These are phyloP conservation scores for Camponotus floridanus DNA, from an alignment of 1,140 invertebrate genomes.

Conservation along the genomic window DNA sequence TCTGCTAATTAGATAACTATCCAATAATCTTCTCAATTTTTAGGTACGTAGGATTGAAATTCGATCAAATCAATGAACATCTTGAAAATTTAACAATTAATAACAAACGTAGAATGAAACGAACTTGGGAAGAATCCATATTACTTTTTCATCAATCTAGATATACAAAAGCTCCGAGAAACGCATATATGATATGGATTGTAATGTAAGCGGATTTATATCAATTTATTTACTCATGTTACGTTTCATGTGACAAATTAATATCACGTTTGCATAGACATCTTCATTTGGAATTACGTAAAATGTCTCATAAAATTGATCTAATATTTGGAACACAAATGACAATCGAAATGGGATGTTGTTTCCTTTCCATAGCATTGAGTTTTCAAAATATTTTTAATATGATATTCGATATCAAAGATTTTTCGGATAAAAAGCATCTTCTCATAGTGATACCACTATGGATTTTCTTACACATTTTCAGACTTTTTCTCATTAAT, in stretches of 20 bases:
- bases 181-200: background rate
- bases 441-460: too few species aligned
- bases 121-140: background rate
- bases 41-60: conserved; percentile 11
- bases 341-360: background rate
- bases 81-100: background rate
- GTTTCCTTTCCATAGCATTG: background rate
- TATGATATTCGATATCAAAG: too few species aligned
- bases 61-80: conserved; percentile 2
- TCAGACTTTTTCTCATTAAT: conserved; percentile 9
- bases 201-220: conserved; percentile 4
- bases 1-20: too few species aligned
- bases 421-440: too few species aligned
- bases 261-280: conserved; percentile 7
- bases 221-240: background rate
- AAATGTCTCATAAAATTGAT: background rate
- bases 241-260: background rate
- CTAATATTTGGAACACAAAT: background rate
- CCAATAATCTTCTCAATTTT: too few species aligned
- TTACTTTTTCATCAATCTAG: background rate
- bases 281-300: conserved; percentile 13
- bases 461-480: background rate
- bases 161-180: background rate
- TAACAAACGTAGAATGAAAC: background rate
- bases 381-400: too few species aligned